These are phyloP conservation scores for Rhea americana DNA, from an alignment of 2,113 vertebrate genomes.

Conservation along the genomic window DNA sequence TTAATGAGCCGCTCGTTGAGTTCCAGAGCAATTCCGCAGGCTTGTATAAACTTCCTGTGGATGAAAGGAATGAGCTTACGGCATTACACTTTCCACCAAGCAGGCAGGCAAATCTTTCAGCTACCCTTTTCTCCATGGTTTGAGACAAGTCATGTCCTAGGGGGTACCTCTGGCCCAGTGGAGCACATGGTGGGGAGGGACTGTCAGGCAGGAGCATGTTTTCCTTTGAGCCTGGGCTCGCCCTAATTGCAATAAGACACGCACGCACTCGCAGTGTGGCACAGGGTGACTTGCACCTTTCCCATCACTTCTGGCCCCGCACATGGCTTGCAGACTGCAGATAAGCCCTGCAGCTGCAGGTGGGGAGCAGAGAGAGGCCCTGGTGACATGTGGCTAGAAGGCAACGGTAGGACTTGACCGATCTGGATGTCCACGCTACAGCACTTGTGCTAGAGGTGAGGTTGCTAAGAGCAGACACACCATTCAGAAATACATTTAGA, in stretches of 20 bases:
- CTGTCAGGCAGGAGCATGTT: neutral
- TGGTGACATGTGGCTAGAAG: neutral
- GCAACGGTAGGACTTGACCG: neutral
- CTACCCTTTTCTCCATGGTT: neutral
- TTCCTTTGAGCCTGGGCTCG: neutral
- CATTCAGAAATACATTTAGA: neutral
- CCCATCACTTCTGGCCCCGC: neutral
- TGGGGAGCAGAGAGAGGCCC: neutral
- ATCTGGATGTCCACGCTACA: neutral
- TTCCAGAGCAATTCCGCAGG: constrained; percentile 92
- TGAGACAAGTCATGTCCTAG: neutral
- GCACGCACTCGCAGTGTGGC: neutral
- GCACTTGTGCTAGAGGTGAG: neutral
- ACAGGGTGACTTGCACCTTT: neutral
- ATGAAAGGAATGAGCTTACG: constrained; percentile 8
- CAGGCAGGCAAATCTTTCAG: neutral
- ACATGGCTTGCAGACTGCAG: neutral
- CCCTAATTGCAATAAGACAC: neutral
- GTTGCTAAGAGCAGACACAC: neutral
- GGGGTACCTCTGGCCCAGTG: neutral
- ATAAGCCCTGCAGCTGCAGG: neutral
- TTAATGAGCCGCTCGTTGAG: constrained; percentile 96
- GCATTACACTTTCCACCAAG: neutral
- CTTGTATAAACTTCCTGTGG: constrained; percentile 89
- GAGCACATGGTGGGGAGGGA: neutral